Evolutionary conservation across 2,113 vertebrate species (phyloP).

Genomic region (Psilopsiagon aurifrons): DNA sequence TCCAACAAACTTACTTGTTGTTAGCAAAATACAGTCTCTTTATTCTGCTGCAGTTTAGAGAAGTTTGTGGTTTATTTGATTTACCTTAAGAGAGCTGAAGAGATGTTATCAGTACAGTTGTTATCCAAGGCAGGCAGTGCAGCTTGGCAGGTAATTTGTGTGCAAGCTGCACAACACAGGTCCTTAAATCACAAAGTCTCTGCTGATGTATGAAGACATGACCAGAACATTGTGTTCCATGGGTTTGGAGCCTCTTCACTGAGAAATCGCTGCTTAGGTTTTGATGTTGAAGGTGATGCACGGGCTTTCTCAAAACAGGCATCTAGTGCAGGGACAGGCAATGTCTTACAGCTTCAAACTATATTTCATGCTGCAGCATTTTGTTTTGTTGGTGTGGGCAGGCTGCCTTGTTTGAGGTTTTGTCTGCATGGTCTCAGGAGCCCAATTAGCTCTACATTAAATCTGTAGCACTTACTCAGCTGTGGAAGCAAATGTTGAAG

Average conservation of each 20-base stretch:
- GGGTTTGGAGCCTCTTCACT: not conserved
- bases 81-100: not conserved
- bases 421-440: not conserved
- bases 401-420: not conserved
- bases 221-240: not conserved
- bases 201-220: not conserved
- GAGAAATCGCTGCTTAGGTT: not conserved
- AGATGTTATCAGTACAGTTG: not conserved
- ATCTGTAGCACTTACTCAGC: not conserved
- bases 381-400: not conserved
- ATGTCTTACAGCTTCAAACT: not conserved
- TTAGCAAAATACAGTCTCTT: not conserved
- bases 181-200: not conserved
- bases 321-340: not conserved
- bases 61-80: constrained; percentile 13
- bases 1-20: not conserved
- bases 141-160: not conserved
- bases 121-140: not conserved
- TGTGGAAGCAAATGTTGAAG: not conserved
- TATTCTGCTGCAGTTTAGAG: not conserved
- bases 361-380: accelerated
- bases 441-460: not conserved
- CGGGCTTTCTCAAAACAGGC: not conserved
- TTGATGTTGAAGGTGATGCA: not conserved
- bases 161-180: not conserved